Evolutionary conservation across 1,140 invertebrate genomes (phyloP), one percentile per base, ranked within the genome.

Genomic region (Drusus annulatus): DNA sequence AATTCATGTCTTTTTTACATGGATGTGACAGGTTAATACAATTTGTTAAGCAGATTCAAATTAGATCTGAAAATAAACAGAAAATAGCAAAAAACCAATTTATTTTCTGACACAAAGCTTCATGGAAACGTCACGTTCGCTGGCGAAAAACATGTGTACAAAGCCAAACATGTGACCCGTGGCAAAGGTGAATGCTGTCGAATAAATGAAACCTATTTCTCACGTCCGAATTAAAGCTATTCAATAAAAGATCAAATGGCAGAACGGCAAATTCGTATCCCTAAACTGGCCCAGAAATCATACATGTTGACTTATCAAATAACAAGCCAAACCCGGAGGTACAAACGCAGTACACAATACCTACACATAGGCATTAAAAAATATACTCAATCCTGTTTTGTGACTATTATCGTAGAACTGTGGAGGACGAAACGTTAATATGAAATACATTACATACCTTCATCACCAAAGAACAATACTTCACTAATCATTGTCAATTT

Each of bases 191-290:
- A 63, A 62, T 21, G 28, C 19, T 15, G 2, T 3, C 25, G 60
- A 28, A 74, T n/a, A 74, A 74, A 74, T n/a, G 23, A 74, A 74
- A 28, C 7, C 69, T 25, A 74, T 54, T 74, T 54, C 69, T 23
- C 69, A 28, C 69, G 4, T 31, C 69, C 69, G 13, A 54, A 54
- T 74, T 54, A 74, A 74, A 36, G 13, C 8, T 19, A 5, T 56
- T 74, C 69, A 74, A 74, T 56, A 56, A 54, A 45, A 45, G 36
- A 45, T 45, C 36, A 45, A n/a, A 45, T 45, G 36, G 36, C 10
- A 13, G 36, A 45, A 45, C 36, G 36, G 36, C 36, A 45, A 28
- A 63, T 28, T 63, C 62, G 21, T 21, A 28, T 63, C 62, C 62
- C 16, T 25, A 63, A 63, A 63, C 23, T 23, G 3, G 13, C n/a